phyloP scores from a whole-genome alignment of 2,797 vertebrate species.

The Linurgus olivaceus region DNA sequence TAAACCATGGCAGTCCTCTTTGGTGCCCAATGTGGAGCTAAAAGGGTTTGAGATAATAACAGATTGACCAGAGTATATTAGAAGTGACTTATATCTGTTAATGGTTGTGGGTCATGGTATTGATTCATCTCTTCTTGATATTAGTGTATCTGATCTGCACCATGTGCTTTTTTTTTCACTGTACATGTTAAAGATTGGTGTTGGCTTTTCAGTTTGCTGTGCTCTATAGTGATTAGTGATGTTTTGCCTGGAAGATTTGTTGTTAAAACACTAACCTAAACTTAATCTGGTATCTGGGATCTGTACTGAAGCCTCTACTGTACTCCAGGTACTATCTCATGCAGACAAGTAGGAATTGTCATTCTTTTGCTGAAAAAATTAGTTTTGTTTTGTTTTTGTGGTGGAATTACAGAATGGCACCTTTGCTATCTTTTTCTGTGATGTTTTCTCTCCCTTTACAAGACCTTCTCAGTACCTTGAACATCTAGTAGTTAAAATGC shows the following conservation, averaged over 20 bases:
- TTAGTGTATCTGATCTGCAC: background rate
- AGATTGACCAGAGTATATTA: background rate
- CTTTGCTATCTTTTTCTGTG: background rate
- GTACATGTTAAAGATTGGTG: background rate
- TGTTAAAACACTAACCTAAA: background rate
- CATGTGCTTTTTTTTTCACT: background rate
- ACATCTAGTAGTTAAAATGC: background rate
- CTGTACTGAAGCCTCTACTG: background rate
- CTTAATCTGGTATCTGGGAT: background rate
- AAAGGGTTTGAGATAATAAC: background rate
- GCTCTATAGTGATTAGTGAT: background rate
- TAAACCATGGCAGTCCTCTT: background rate
- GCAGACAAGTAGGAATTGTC: background rate
- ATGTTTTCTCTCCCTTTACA: background rate
- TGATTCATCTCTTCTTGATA: background rate
- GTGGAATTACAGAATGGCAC: background rate
- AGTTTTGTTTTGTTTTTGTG: background rate
- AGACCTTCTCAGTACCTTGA: background rate
- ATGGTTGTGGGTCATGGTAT: background rate
- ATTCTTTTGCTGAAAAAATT: background rate
- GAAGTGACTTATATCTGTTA: background rate
- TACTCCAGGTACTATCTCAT: background rate
- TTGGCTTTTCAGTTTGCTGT: background rate
- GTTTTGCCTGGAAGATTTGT: background rate
- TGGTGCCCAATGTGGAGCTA: background rate